Conservation (phyloP, 2,113 vertebrate genomes). For the Macrotus californicus region DNA sequence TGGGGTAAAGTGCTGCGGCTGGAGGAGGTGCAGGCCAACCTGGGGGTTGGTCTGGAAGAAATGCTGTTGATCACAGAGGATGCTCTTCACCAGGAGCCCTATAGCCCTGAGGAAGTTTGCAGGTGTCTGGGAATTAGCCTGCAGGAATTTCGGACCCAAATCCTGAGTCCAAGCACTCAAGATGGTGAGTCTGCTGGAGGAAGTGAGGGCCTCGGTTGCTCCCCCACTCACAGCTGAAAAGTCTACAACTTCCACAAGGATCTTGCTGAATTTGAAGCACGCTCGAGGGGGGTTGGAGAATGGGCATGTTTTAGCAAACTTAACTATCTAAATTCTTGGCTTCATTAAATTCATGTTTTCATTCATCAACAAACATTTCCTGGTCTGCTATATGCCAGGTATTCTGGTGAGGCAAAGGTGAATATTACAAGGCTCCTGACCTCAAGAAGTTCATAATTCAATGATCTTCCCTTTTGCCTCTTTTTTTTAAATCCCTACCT, state of each 20-base stretch:
- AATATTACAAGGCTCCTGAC: neutral
- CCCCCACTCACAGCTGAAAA: neutral
- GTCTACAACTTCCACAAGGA: neutral
- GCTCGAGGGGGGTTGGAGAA: neutral
- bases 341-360: neutral
- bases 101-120: slow-evolving; percentile 91
- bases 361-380: neutral
- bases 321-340: neutral
- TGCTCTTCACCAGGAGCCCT: slow-evolving; percentile 89
- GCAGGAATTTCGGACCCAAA: slow-evolving; percentile 82
- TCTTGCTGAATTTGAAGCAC: neutral
- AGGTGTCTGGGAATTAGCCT: slow-evolving; percentile 84
- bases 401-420: neutral
- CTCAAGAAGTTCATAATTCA: neutral
- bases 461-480: neutral
- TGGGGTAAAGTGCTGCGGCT: slow-evolving; percentile 81
- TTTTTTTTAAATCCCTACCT: neutral
- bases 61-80: slow-evolving; percentile 90
- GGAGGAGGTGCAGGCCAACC: slow-evolving; percentile 85
- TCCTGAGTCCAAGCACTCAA: slow-evolving; percentile 89
- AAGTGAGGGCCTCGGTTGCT: neutral
- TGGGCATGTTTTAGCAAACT: neutral
- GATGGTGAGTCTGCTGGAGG: slow-evolving; percentile 81
- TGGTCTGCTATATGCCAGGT: neutral
- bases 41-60: slow-evolving; percentile 86